phyloP scores from a whole-genome alignment of 2,113 vertebrate species.

The Motacilla alba region DNA sequence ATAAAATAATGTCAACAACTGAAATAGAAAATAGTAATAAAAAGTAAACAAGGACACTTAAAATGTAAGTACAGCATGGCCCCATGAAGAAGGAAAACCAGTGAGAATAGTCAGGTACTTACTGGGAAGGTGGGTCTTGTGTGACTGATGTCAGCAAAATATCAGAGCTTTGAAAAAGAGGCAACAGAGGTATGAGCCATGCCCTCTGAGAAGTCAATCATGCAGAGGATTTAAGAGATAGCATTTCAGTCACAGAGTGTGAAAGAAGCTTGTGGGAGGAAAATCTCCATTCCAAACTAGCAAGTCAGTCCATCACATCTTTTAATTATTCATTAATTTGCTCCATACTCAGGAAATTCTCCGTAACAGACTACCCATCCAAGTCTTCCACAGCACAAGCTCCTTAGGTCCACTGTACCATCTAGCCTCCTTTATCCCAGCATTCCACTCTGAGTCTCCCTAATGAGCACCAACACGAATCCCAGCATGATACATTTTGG shows the following conservation, averaged over 20 bases:
- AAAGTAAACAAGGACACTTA: neutral
- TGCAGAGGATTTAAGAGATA: neutral
- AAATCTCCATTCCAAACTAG: neutral
- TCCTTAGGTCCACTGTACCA: neutral
- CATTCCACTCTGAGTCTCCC: neutral
- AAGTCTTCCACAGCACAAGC: neutral
- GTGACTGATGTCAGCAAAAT: neutral
- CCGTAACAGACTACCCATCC: neutral
- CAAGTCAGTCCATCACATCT: neutral
- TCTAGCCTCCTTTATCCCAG: neutral
- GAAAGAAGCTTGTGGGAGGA: neutral
- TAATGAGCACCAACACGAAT: neutral
- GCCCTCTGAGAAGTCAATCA: neutral
- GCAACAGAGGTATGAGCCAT: neutral
- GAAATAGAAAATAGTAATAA: constrained; percentile 38
- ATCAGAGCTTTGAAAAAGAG: neutral
- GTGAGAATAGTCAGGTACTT: neutral
- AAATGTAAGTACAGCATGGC: neutral
- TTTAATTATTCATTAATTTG: neutral
- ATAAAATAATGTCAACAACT: constrained; percentile 50
- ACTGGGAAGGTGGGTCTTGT: neutral
- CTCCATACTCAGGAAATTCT: neutral
- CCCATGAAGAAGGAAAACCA: neutral
- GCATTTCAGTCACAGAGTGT: neutral
- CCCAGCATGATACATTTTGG: fast-evolving